A percentile compares a stretch with the other conserved stretches of the same genome.
Conservation (phyloP, 1,140 invertebrate species). For the Paraescarpia echinospica region DNA sequence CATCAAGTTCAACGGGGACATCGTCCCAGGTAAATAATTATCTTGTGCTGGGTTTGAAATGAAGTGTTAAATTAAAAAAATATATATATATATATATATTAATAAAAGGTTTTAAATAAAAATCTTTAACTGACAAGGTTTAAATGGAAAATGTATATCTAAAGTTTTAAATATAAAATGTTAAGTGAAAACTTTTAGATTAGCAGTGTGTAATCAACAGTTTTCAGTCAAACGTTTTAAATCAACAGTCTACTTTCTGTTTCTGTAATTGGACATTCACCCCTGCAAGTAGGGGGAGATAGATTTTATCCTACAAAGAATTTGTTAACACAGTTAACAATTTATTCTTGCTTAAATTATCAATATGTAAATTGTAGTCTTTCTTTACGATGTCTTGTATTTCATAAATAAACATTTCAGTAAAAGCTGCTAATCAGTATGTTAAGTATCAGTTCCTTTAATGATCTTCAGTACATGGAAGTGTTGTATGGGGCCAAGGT, state of each 20-base stretch:
- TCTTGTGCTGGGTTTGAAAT: not conserved
- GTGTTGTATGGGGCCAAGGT: not conserved
- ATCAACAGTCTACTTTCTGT: too few relatives aligned
- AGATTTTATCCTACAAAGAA: not conserved
- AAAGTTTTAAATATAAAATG: too few relatives aligned
- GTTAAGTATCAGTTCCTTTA: not conserved
- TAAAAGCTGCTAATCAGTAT: not conserved
- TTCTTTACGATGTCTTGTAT: not conserved
- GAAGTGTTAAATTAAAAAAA: not conserved
- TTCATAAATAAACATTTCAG: not conserved
- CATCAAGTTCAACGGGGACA: conserved; percentile 94
- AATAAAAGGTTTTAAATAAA: too few relatives aligned
- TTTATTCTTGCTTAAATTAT: not conserved
- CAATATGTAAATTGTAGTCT: not conserved
- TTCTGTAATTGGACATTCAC: not conserved
- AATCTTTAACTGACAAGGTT: too few relatives aligned
- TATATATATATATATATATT: too few relatives aligned
- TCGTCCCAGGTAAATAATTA: conserved; percentile 73
- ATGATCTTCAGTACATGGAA: not conserved
- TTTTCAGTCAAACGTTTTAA: too few relatives aligned
- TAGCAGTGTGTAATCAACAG: too few relatives aligned
- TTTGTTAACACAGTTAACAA: not conserved
- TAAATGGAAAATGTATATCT: too few relatives aligned
- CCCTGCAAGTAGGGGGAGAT: not conserved
- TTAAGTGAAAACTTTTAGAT: too few relatives aligned